These are phyloP conservation scores for Gnathonemus echidnorhynchus DNA, from an alignment of 2,113 vertebrate genomes.

Conservation along the genomic window DNA sequence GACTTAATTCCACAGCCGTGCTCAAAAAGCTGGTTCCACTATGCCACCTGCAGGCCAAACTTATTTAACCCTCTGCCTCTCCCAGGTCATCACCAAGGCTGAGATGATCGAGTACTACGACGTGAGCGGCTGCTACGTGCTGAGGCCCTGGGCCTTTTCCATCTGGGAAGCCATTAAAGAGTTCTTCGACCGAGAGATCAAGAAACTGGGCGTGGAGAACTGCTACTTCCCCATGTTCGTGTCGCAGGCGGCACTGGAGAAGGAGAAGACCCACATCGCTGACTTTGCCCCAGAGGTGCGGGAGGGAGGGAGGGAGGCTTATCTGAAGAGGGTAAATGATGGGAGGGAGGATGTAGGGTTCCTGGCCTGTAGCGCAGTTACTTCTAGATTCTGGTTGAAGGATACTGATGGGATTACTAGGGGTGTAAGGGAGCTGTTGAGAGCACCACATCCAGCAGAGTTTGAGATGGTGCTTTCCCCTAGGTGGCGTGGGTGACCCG, in stretches of 20 bases:
- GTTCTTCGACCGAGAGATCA: constrained; percentile 89
- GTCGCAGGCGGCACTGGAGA: constrained; percentile 89
- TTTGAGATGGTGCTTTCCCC: constrained; percentile 2
- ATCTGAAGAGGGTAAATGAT: neutral
- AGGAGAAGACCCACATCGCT: constrained; percentile 83
- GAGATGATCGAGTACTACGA: constrained; percentile 99
- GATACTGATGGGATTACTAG: neutral
- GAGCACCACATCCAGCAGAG: neutral
- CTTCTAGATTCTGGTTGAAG: neutral
- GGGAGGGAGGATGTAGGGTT: neutral
- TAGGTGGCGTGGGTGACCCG: constrained; percentile 97
- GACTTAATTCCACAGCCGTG: neutral
- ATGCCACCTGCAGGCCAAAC: neutral
- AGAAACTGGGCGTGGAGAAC: constrained; percentile 93
- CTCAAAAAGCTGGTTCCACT: neutral
- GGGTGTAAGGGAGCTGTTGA: neutral
- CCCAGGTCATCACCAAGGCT: constrained; percentile 91
- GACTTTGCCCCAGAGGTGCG: constrained; percentile 95
- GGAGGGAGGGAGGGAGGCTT: neutral
- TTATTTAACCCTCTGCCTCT: neutral
- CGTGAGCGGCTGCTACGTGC: constrained; percentile 92
- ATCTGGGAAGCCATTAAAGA: constrained; percentile 91
- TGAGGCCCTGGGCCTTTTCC: constrained; percentile 86
- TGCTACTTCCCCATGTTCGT: constrained; percentile 99
- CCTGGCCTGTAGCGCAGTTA: neutral